A percentile compares a stretch with the other conserved stretches of the same genome.
Evolutionary conservation across 2,113 vertebrate species (phyloP).

Genomic region (Bubo bubo): DNA sequence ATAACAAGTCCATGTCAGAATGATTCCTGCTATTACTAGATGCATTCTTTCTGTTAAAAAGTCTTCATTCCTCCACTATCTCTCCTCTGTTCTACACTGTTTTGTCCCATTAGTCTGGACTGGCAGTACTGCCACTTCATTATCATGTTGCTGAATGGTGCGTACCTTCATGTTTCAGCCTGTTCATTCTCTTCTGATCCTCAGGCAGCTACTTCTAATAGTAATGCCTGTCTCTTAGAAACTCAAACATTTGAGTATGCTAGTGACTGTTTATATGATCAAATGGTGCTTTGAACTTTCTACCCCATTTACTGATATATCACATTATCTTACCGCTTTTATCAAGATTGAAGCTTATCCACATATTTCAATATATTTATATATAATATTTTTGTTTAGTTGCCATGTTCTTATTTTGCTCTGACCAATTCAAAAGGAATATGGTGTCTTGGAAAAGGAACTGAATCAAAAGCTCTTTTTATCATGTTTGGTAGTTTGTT

Average conservation of each 20-base stretch:
- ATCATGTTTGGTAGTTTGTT: accelerated
- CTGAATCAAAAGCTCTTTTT: neutral
- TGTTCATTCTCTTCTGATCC: neutral
- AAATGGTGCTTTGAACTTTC: neutral
- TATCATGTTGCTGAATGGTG: neutral
- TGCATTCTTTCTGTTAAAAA: neutral
- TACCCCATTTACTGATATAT: neutral
- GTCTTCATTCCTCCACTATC: constrained; percentile 47
- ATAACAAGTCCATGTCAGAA: neutral
- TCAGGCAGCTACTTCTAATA: neutral
- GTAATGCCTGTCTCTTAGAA: neutral
- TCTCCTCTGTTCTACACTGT: neutral
- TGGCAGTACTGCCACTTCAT: constrained; percentile 26
- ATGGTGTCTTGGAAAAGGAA: neutral
- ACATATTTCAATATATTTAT: neutral
- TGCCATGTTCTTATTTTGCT: neutral
- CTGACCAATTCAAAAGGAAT: neutral
- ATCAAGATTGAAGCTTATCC: neutral
- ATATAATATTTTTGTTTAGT: neutral
- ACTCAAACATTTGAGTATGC: constrained; percentile 7
- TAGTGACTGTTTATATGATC: neutral
- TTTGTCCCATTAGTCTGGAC: constrained; percentile 22
- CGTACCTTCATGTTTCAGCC: neutral
- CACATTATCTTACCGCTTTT: neutral
- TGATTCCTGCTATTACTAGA: neutral